Base-by-base conservation (phyloP, 1,140 invertebrate genomes). In the Ostrea denselamellosa region DNA sequence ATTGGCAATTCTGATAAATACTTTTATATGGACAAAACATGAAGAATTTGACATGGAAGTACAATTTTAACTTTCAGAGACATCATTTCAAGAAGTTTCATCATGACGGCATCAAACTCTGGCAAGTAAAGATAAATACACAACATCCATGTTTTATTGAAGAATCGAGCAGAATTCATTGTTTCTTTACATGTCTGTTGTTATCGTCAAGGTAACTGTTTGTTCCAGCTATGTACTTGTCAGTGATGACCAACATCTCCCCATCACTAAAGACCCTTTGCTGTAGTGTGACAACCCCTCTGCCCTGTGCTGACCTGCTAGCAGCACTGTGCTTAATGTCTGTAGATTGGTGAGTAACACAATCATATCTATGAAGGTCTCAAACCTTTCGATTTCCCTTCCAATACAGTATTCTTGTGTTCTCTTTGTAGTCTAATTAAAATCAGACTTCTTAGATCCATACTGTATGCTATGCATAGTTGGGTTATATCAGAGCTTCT, bases 211-310 rank as follows among this genome's bases (percentile, higher is more conserved):
- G 52, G 28, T 17, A 56, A 84, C n/a, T 85, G 4, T 62, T 62
- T 19, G 56, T 87, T 85, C 25, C 56, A 87, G 88, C 22, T 19
- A 44, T 89, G 28, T 86, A 87, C 22, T 52, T 44, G 7, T 44
- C 58, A 17, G 19, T 87, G 34, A 77, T 82, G 54, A 84, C 28
- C 14, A 68, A 65, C 17, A 58, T 89, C 14, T 83, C n/a, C 8
- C 89, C 89, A 52, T 25, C 89, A 8, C n/a, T 89, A 17, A 87
- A 28, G 53, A 62, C 81, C 0, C 85, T 89, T 5, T 87, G 81
- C 34, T 81, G 77, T 25, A 87, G 89, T 86, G 86, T 82, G 54
- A 87, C 86, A 71, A 84, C 89, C 22, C 71, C 85, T 22, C 65
- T 68, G 10, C 71, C 65, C 14, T 62, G 87, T 51, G 86, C 89